These are phyloP conservation scores for Masticophis lateralis DNA, from an alignment of 2,797 vertebrate species.

Conservation along the genomic window DNA sequence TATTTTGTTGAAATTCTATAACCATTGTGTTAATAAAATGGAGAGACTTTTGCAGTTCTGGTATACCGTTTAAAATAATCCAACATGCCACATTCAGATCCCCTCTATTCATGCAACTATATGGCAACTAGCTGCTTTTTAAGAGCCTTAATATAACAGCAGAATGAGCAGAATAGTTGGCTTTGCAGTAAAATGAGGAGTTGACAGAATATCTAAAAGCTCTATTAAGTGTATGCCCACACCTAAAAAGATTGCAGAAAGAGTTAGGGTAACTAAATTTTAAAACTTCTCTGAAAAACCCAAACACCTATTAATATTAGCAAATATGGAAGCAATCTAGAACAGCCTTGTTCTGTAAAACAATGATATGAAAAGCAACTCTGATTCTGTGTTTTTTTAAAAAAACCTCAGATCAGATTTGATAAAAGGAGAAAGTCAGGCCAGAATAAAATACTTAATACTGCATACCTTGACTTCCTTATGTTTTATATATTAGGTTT, in stretches of 20 bases:
- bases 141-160: neutral
- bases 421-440: neutral
- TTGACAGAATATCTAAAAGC: neutral
- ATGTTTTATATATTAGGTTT: constrained; percentile 37
- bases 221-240: neutral
- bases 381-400: neutral
- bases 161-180: neutral
- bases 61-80: neutral
- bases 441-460: neutral
- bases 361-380: neutral
- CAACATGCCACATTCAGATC: neutral
- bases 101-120: neutral
- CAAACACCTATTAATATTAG: neutral
- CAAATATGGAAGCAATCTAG: neutral
- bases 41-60: neutral
- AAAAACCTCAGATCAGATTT: neutral
- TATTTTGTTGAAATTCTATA: neutral
- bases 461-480: constrained; percentile 11
- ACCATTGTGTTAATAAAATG: neutral
- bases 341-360: neutral
- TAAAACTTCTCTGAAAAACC: neutral
- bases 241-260: neutral
- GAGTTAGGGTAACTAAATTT: neutral
- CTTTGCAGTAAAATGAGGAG: neutral
- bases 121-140: neutral